Evolutionary conservation across 2,888 invertebrate genomes (phyloP).

Genomic region (Zaprionus bogoriensis): DNA sequence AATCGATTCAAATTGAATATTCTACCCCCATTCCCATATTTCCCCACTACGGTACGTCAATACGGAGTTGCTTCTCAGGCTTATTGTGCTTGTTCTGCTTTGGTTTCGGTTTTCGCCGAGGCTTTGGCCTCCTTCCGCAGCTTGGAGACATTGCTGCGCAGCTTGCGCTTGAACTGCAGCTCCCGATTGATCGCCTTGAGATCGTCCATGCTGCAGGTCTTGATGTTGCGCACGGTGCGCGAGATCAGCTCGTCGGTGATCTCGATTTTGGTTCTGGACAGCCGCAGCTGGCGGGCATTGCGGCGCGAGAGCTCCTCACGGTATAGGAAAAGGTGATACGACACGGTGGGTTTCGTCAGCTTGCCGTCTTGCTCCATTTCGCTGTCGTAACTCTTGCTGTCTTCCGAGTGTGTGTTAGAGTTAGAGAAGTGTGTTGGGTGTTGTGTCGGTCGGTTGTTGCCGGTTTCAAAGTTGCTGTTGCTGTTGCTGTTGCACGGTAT

Average conservation of each 20-base stretch:
- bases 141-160: slow-evolving; percentile 49
- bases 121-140: slow-evolving; percentile 45
- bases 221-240: slow-evolving; percentile 58
- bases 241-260: slow-evolving; percentile 70
- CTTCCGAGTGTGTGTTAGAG: neutral
- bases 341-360: slow-evolving; percentile 55
- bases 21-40: neutral
- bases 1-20: slow-evolving; percentile 16
- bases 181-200: slow-evolving; percentile 67
- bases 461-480: neutral
- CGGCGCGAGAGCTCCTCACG: slow-evolving; percentile 60
- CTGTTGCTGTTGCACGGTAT: neutral
- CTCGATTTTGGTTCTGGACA: slow-evolving; percentile 62
- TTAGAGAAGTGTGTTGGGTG: no score
- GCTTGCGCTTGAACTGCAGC: slow-evolving; percentile 62
- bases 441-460: no score
- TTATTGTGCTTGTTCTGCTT: neutral
- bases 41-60: neutral
- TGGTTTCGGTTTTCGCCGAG: no score
- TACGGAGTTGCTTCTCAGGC: no score
- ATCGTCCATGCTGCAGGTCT: slow-evolving; percentile 67
- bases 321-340: slow-evolving; percentile 65
- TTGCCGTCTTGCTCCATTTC: slow-evolving; percentile 61
- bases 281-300: slow-evolving; percentile 56
- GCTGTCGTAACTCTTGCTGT: neutral